phyloP scores from a whole-genome alignment of 1,140 invertebrate genomes.

The Anoplolepis gracilipes region DNA sequence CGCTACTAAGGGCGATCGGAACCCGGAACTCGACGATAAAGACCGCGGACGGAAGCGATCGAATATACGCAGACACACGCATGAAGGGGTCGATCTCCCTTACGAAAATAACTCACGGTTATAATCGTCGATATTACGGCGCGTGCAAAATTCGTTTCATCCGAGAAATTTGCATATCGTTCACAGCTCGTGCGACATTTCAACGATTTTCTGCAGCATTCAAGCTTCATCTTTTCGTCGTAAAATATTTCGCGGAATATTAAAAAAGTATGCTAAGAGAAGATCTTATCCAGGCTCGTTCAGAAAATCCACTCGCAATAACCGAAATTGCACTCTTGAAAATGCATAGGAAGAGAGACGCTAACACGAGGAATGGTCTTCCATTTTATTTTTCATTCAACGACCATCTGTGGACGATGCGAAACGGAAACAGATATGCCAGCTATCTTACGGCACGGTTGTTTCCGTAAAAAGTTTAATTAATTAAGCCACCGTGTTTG shows the following conservation, averaged over 20 bases:
- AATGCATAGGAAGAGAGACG: slow-evolving; percentile 11
- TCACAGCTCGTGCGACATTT: neutral
- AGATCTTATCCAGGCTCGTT: neutral
- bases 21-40: neutral
- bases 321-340: slow-evolving; percentile 15
- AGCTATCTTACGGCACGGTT: neutral
- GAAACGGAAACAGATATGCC: neutral
- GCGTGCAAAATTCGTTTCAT: neutral
- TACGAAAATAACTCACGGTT: neutral
- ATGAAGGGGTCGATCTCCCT: slow-evolving; percentile 16
- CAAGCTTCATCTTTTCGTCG: neutral
- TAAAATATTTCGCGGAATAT: neutral
- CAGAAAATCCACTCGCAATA: neutral
- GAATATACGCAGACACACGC: no score
- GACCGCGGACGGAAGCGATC: neutral
- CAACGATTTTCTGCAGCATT: neutral
- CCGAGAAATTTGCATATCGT: neutral
- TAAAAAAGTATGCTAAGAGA: slow-evolving; percentile 3
- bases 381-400: slow-evolving; percentile 26
- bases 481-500: slow-evolving; percentile 52
- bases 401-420: neutral
- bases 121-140: neutral
- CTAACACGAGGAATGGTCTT: neutral
- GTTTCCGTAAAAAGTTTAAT: slow-evolving; percentile 45
- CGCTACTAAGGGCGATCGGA: neutral